Conservation (phyloP, 2,888 invertebrate genomes). For the Plagiodera versicolora region DNA sequence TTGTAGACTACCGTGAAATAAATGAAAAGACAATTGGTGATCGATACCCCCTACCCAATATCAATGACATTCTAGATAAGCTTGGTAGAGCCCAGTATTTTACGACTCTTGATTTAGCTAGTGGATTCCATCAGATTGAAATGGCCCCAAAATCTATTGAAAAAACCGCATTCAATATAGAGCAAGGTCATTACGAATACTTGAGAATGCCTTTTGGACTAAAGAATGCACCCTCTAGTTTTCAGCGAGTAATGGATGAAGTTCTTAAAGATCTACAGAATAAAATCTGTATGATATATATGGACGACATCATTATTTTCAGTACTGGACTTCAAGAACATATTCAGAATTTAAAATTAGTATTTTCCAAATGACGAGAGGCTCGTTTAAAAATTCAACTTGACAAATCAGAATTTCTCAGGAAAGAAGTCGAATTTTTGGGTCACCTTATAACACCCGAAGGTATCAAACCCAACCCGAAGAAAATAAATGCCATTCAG, state of each 20-base stretch:
- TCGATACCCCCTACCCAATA: constrained; percentile 11
- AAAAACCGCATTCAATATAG: constrained; percentile 23
- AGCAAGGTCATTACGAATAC: constrained; percentile 15
- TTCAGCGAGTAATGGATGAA: constrained; percentile 23
- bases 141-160: constrained; percentile 10
- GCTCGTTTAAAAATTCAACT: constrained; percentile 27
- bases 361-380: constrained; percentile 5
- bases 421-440: constrained; percentile 27
- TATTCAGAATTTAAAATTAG: constrained; percentile 9
- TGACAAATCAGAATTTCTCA: constrained; percentile 25
- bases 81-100: constrained; percentile 14
- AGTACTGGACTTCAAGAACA: constrained; percentile 41
- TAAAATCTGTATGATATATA: constrained; percentile 13
- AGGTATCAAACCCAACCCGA: constrained; percentile 29
- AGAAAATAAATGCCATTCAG: constrained; percentile 28
- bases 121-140: constrained; percentile 25
- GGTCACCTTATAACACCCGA: constrained; percentile 24
- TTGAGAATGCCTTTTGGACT: constrained; percentile 22
- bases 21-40: constrained; percentile 10
- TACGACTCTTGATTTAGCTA: constrained; percentile 9
- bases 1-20: constrained; percentile 7
- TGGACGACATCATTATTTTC: constrained; percentile 16
- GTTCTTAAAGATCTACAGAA: constrained; percentile 16
- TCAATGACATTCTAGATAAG: constrained; percentile 15
- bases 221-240: constrained; percentile 21